Evolutionary conservation across 1,140 invertebrate species (phyloP), one percentile per base, ranked within the genome.

Genomic region (Aphaenogaster ashmeadi): DNA sequence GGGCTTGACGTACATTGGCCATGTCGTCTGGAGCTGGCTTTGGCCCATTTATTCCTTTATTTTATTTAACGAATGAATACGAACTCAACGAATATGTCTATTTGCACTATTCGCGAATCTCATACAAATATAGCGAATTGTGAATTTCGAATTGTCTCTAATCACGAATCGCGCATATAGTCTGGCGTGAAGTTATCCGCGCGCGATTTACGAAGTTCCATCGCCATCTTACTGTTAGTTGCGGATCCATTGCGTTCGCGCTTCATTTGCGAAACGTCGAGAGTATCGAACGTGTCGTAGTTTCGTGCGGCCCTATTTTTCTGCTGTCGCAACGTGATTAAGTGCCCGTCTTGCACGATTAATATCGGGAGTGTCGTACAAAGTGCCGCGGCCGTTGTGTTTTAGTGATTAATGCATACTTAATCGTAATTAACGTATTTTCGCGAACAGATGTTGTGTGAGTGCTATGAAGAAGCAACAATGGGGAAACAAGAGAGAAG

Each of bases 341-440:
- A 58, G 56, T 58, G 21, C 8, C 56, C 21, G 3, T 58, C 56
- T 9, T 64, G 33, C 36, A 15, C 33, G 60, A 64, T 64, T 64
- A 64, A 64, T 64, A 64, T 64, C 15, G 33, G 36, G 15, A 36
- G 33, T 64, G 33, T 64, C 60, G 33, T 36, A 64, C 60, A 18
- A 13, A 36, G 15, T 64, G 60, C 7, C 33, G 60, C 33, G 60
- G 33, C 36, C 7, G 33, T 64, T 64, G 33, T 64, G 36, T 18
- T 64, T 6, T 36, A 36, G 0, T 64, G 60, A 64, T 64, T 64
- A 64, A 64, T 64, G 60, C 60, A 64, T 18, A 6, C 60, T 36
- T 64, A 64, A 64, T 64, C 60, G 60, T 64, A 64, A 64, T 64
- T 64, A 64, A 64, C 60, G 60, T 64, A 64, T 64, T 64, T 64